Evolutionary conservation across 2,888 invertebrate genomes (phyloP).

Genomic region (Lasioglossum oenotherae): DNA sequence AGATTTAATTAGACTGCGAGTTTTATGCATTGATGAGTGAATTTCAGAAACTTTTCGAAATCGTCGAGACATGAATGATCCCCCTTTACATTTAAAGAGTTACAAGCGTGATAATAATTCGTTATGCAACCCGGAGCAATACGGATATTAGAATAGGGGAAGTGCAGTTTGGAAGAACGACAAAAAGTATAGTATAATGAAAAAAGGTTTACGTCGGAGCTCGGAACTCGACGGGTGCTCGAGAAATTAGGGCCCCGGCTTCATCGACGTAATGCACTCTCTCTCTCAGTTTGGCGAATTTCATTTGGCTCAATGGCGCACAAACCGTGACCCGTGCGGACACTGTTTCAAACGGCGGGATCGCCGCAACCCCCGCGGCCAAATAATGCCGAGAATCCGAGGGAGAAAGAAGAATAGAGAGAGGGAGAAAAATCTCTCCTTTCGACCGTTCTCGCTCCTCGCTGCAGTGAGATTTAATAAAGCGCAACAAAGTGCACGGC

Average conservation of each 20-base stretch:
- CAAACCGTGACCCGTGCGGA: not conserved
- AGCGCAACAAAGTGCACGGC: constrained; percentile 6
- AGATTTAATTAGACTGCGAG: no score
- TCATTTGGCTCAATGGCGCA: constrained; percentile 12
- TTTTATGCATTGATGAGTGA: no score
- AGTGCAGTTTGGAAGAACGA: not conserved
- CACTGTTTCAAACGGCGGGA: not conserved
- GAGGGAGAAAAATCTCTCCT: not conserved
- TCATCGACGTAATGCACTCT: constrained; percentile 33
- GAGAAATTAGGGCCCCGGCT: not conserved
- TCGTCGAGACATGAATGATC: not conserved
- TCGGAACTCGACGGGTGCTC: not conserved
- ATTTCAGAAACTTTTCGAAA: not conserved
- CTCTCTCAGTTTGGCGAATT: constrained; percentile 19
- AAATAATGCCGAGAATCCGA: constrained; percentile 21
- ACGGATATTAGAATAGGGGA: not conserved
- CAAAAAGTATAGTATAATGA: not conserved
- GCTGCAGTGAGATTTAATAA: not conserved
- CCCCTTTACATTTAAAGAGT: not conserved
- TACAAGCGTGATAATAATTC: not conserved
- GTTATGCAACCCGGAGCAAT: not conserved
- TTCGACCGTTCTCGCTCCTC: not conserved
- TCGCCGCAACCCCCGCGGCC: not conserved
- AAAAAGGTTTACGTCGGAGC: constrained; percentile 7
- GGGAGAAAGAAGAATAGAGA: not conserved